Conservation (phyloP, 2,888 invertebrate genomes). For the Chironomus tentans region DNA sequence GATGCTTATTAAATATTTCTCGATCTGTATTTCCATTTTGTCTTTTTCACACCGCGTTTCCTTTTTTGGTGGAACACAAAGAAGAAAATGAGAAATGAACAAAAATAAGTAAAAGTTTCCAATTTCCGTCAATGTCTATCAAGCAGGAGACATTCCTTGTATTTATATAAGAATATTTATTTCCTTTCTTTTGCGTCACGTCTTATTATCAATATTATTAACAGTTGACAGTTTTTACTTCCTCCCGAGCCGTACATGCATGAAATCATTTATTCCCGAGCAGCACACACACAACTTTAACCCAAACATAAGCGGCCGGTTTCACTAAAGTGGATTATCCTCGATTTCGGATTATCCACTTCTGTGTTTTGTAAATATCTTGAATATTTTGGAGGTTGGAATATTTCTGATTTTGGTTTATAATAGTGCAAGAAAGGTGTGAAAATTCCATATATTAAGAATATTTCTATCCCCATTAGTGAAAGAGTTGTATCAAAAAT, state of each 20-base stretch:
- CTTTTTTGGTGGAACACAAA: background rate
- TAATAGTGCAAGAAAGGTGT: too few relatives aligned
- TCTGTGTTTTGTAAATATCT: too few relatives aligned
- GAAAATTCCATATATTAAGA: too few relatives aligned
- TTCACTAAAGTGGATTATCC: too few relatives aligned
- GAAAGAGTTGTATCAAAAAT: too few relatives aligned
- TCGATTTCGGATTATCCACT: too few relatives aligned
- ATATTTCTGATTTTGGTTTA: too few relatives aligned
- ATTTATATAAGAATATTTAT: background rate
- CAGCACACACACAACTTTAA: too few relatives aligned
- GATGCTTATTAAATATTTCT: background rate
- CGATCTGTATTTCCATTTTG: background rate
- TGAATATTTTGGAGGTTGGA: too few relatives aligned
- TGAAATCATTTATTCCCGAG: too few relatives aligned
- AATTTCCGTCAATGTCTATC: background rate
- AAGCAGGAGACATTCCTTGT: background rate
- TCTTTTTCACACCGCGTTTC: background rate
- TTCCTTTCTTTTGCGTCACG: background rate
- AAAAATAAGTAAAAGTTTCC: background rate
- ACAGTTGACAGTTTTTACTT: background rate
- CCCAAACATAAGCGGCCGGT: too few relatives aligned
- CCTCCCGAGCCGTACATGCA: background rate
- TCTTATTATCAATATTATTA: background rate
- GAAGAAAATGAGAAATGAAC: background rate
- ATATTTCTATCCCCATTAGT: too few relatives aligned